Conservation (phyloP, 23 tunicate genomes). For the Corella eumyota region DNA sequence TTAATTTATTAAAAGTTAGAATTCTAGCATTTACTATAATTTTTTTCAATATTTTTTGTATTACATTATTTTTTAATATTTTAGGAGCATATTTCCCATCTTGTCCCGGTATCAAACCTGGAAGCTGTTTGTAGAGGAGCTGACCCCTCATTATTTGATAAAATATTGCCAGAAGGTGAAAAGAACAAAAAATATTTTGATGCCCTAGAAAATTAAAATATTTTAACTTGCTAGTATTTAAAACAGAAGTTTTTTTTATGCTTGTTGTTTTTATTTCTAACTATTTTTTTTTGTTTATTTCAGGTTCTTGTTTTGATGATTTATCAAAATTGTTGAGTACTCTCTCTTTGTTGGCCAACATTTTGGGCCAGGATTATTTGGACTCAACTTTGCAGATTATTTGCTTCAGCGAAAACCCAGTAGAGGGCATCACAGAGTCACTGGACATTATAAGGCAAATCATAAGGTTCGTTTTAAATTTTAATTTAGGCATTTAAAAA, state of each 20-base stretch:
- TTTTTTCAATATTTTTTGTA: no score
- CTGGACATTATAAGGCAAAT: conserved; percentile 16
- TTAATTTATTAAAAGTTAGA: no score
- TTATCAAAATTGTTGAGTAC: conserved; percentile 16
- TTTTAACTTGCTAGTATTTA: neutral
- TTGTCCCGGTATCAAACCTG: conserved; percentile 47
- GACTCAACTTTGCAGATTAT: conserved; percentile 14
- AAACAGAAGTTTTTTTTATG: no score
- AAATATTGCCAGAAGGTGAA: conserved; percentile 11
- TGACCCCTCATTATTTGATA: conserved; percentile 13
- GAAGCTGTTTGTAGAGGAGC: conserved; percentile 79
- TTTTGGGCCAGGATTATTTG: conserved; percentile 37
- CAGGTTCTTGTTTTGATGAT: conserved; percentile 23
- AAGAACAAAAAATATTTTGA: neutral
- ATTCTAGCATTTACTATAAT: no score
- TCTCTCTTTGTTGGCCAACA: conserved; percentile 16
- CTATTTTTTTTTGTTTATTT: no score
- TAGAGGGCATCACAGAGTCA: conserved; percentile 12
- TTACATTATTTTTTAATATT: no score
- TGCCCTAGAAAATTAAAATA: neutral
- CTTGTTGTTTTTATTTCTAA: no score
- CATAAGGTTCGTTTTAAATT: no score
- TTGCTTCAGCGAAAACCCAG: conserved; percentile 7
- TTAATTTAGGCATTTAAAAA: no score
- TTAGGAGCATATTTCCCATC: conserved; percentile 36